Evolutionary conservation across 1,140 invertebrate genomes (phyloP).

Genomic region (Pogonus chalceus): DNA sequence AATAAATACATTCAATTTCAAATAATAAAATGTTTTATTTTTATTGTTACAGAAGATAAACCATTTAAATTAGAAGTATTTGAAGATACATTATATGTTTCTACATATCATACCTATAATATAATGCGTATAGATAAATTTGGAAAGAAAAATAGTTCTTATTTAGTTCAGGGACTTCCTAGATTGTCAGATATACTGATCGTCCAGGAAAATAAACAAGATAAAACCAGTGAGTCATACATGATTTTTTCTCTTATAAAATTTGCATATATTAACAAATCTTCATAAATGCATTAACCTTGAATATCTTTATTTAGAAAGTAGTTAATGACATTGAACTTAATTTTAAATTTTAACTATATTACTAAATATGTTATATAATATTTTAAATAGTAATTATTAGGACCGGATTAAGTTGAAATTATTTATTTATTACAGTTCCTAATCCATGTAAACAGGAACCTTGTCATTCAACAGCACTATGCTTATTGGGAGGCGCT

Average conservation of each 20-base stretch:
- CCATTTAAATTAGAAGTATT: constrained; percentile 66
- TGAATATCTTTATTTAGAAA: neutral
- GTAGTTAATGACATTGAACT: neutral
- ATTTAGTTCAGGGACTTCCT: constrained; percentile 43
- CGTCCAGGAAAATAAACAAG: constrained; percentile 55
- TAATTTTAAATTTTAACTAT: neutral
- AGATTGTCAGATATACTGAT: constrained; percentile 55
- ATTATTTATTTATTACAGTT: constrained; percentile 24
- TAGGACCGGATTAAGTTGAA: too few species aligned
- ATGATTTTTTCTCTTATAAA: neutral
- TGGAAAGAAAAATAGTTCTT: constrained; percentile 43
- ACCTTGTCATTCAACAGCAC: constrained; percentile 46
- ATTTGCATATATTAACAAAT: neutral
- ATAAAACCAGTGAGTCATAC: constrained; percentile 36
- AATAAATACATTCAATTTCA: constrained; percentile 9
- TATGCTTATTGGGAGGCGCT: constrained; percentile 43
- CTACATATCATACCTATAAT: constrained; percentile 49
- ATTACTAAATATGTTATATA: neutral
- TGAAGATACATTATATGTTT: constrained; percentile 59
- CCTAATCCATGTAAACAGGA: constrained; percentile 37
- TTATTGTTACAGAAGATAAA: constrained; percentile 33
- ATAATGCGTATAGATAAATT: constrained; percentile 64
- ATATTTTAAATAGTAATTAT: too few species aligned
- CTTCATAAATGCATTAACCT: neutral
- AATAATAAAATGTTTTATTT: too few species aligned